A percentile compares a stretch with the other conserved stretches of the same genome.
Evolutionary conservation across 2,888 invertebrate genomes (phyloP).

Genomic region (Hipparchia semele): DNA sequence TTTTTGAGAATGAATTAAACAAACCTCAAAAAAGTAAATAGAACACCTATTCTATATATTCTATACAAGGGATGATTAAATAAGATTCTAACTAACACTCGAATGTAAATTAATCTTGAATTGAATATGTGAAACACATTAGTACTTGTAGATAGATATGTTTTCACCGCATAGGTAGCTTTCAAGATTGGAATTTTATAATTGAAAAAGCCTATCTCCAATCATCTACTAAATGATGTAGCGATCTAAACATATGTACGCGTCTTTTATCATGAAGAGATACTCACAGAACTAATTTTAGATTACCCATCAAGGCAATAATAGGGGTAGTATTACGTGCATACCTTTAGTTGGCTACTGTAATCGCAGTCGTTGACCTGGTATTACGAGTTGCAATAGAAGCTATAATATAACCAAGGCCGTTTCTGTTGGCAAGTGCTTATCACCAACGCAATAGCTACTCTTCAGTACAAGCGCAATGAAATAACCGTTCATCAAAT

Average conservation of each 20-base stretch:
- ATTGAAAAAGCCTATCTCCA: conserved; percentile 24
- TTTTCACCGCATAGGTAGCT: not conserved
- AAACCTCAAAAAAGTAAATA: too few relatives aligned
- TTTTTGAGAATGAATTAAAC: too few relatives aligned
- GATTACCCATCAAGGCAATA: conserved; percentile 22
- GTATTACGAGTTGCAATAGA: conserved; percentile 50
- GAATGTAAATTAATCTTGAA: not conserved
- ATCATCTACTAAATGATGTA: conserved; percentile 25
- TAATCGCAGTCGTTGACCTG: conserved; percentile 45
- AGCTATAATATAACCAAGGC: conserved; percentile 8
- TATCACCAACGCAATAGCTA: conserved; percentile 12
- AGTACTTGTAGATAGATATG: too few relatives aligned
- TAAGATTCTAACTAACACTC: not conserved
- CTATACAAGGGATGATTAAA: too few relatives aligned
- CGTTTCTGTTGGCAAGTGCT: conserved; percentile 7
- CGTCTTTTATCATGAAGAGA: conserved; percentile 17
- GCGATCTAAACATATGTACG: conserved; percentile 26
- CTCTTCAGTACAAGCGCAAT: not conserved
- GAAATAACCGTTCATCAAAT: conserved; percentile 18
- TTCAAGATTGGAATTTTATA: conserved; percentile 26
- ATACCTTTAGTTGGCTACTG: conserved; percentile 30
- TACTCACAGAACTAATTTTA: conserved; percentile 24
- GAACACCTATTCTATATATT: too few relatives aligned
- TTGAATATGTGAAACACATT: not conserved
- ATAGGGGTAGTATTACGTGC: conserved; percentile 37